phyloP scores from a whole-genome alignment of 2,888 invertebrate genomes.

The Lepidochitona cinerea region DNA sequence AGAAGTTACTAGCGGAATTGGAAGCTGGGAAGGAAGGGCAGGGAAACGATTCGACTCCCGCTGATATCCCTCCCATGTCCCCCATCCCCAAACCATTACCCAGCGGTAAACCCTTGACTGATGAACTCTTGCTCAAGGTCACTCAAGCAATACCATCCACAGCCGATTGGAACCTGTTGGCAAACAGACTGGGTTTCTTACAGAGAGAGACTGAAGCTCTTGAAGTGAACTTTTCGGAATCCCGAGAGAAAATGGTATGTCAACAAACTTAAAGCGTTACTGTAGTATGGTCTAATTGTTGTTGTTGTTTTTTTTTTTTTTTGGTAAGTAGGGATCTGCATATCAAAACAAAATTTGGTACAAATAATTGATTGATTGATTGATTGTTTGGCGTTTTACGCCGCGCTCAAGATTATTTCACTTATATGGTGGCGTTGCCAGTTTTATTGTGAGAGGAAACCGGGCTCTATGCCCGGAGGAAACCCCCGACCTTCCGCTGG shows the following conservation, averaged over 20 bases:
- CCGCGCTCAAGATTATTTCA: too few species aligned
- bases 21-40: background rate
- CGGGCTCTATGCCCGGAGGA: too few species aligned
- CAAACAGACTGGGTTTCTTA: conserved; percentile 55
- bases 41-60: background rate
- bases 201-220: conserved; percentile 50
- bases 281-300: too few species aligned
- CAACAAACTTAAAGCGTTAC: too few species aligned
- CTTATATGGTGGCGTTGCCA: too few species aligned
- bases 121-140: background rate
- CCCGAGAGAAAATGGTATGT: background rate
- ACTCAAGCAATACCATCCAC: background rate
- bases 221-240: conserved; percentile 35
- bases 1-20: background rate
- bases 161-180: conserved; percentile 54
- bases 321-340: too few species aligned
- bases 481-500: too few species aligned
- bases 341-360: too few species aligned
- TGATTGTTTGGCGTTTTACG: too few species aligned
- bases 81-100: background rate
- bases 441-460: too few species aligned
- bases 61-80: background rate
- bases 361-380: too few species aligned
- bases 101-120: background rate
- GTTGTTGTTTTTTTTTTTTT: too few species aligned